Conservation (phyloP, 2,888 invertebrate genomes). For the Cheilosia grossa region DNA sequence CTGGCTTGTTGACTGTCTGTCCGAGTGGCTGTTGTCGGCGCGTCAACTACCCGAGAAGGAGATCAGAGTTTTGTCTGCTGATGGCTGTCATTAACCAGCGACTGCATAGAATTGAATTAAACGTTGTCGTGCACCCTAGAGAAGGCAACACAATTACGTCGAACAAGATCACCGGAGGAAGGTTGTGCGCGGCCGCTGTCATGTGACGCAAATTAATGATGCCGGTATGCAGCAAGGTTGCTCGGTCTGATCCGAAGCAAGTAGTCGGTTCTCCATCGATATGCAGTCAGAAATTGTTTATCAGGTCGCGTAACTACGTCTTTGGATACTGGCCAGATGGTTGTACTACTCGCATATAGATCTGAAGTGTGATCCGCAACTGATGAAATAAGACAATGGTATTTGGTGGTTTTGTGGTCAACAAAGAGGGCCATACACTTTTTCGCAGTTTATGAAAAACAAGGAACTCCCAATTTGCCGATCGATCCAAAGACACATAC, state of each 20-base stretch:
- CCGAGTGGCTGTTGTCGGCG: slow-evolving; percentile 33
- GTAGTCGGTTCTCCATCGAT: slow-evolving; percentile 11
- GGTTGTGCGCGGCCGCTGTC: slow-evolving; percentile 42
- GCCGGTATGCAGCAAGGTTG: slow-evolving; percentile 52
- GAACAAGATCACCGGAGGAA: slow-evolving; percentile 24
- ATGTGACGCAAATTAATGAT: slow-evolving; percentile 53
- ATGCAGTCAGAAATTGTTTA: neutral
- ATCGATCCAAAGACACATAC: no score
- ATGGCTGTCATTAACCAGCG: slow-evolving; percentile 45
- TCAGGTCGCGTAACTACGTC: slow-evolving; percentile 44
- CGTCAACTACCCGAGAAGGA: slow-evolving; percentile 32
- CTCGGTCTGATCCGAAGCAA: slow-evolving; percentile 21
- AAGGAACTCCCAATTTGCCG: neutral
- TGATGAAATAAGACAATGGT: slow-evolving; percentile 16
- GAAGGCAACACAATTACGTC: neutral
- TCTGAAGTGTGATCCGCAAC: neutral
- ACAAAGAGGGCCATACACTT: neutral
- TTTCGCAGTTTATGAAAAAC: neutral
- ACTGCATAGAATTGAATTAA: slow-evolving; percentile 31
- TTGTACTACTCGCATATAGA: neutral
- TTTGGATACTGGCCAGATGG: slow-evolving; percentile 42
- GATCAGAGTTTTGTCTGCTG: slow-evolving; percentile 29
- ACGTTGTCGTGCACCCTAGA: neutral
- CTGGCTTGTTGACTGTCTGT: slow-evolving; percentile 47
- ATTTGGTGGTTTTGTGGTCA: slow-evolving; percentile 29